Base-by-base conservation (phyloP, 2,113 vertebrate species). In the Chaetodon trifascialis region DNA sequence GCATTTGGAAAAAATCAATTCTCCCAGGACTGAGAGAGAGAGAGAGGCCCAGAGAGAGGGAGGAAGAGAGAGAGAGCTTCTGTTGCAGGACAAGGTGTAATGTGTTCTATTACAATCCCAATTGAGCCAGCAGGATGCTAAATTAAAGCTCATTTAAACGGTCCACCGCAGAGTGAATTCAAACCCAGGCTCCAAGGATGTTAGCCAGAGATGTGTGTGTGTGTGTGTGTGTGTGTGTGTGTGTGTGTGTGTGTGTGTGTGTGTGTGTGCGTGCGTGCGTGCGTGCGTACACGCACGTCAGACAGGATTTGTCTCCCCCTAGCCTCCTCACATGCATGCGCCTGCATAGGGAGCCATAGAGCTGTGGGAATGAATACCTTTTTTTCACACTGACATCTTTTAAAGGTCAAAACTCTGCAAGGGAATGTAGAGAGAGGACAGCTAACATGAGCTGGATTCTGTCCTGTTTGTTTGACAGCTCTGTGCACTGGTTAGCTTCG, bases 1-100 rank as follows among this genome's bases (percentile, higher is more conserved):
- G 81, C 79, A 71, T 90, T 90, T 93, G 81, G 81, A 92, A 93
- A 58, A 92, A 94, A 95, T 95, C 92, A 89, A 95, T 94, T 93
- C 77, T 88, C 89, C 59, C 68, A 79, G 79, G 82, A 89, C 72
- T 62, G 73, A 73, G 23, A 80, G 84, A 82, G 60, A 69, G 55
- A 71, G 62, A 79, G 66, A 79, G 30, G 46, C 30, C 58, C 30
- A 58, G 49, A 49, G 63, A 68, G 86, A 81, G 59, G n/a, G 49
- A 34, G 67, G 73, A 19, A 77, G 42, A 78, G 69, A 71, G 73
- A 83, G 76, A 63, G 71, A 70, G 82, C 78, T 86, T 88, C 80
- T 88, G 80, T 84, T 87, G 82, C 88, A 86, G 89, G 87, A 93
- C 88, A 86, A 93, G 88, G 90, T 92, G 86, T 85, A 91, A 90